Conservation (phyloP, 2,113 vertebrate genomes). For the Mesoclemmys tuberculata region DNA sequence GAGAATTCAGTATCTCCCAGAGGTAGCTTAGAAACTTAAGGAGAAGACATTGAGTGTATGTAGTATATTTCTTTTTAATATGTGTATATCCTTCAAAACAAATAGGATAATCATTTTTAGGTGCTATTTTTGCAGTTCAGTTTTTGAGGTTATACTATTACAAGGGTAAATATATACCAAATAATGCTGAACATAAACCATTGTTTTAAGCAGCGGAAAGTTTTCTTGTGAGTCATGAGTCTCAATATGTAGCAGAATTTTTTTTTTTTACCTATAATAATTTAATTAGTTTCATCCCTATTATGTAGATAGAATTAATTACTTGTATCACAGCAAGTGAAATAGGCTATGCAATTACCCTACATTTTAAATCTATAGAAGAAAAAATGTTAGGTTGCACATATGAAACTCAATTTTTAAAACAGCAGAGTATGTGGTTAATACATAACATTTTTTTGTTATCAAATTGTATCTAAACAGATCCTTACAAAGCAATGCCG, state of each 20-base stretch:
- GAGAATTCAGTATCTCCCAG: slow-evolving; percentile 34
- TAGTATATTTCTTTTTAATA: neutral
- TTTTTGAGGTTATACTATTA: neutral
- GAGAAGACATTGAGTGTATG: slow-evolving; percentile 5
- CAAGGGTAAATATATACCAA: neutral
- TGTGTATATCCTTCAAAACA: neutral
- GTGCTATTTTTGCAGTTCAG: neutral
- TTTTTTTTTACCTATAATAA: neutral
- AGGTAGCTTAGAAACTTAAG: neutral
- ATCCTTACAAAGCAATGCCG: slow-evolving; percentile 72
- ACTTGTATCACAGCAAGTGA: slow-evolving; percentile 8
- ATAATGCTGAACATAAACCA: slow-evolving; percentile 13
- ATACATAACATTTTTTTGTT: slow-evolving; percentile 54
- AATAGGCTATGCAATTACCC: neutral
- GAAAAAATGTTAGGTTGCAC: neutral
- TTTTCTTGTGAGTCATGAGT: neutral
- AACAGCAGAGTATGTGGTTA: slow-evolving; percentile 50
- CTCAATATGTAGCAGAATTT: neutral
- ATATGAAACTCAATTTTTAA: slow-evolving; percentile 40
- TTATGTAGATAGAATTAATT: slow-evolving; percentile 26
- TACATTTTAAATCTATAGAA: neutral
- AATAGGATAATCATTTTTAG: neutral
- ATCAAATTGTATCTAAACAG: slow-evolving; percentile 72
- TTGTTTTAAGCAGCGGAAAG: neutral
- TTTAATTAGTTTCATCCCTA: slow-evolving; percentile 17